phyloP scores from a whole-genome alignment of 2,888 invertebrate genomes.

The Ypsolopha sequella region DNA sequence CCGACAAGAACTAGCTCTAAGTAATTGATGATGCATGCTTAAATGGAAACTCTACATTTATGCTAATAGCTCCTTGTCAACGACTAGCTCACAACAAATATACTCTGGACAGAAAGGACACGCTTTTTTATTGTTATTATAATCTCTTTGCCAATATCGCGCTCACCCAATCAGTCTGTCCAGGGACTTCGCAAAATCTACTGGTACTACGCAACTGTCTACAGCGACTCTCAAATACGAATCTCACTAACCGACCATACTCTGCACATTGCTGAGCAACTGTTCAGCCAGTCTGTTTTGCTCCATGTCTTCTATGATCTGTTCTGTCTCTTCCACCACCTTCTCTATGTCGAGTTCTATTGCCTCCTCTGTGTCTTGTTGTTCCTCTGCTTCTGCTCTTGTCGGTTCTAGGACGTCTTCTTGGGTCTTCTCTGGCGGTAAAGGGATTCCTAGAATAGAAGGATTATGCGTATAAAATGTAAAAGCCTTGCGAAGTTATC shows the following conservation, averaged over 20 bases:
- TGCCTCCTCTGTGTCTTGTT: conserved; percentile 17
- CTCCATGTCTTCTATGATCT: conserved; percentile 29
- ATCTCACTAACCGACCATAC: conserved; percentile 52
- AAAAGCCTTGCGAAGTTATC: too few species aligned
- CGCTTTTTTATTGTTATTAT: too few species aligned
- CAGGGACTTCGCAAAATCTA: too few species aligned
- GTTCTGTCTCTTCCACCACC: conserved; percentile 8
- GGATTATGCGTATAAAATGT: neutral
- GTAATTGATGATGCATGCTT: too few species aligned
- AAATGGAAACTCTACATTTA: too few species aligned
- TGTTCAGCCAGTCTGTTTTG: conserved; percentile 37
- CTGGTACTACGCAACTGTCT: too few species aligned
- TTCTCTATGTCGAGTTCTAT: conserved; percentile 8
- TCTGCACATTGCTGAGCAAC: conserved; percentile 39
- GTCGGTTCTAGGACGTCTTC: neutral
- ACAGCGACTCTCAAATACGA: neutral
- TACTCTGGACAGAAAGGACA: too few species aligned
- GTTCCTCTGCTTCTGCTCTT: conserved; percentile 12
- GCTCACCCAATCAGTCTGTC: too few species aligned
- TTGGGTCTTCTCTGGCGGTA: conserved; percentile 21
- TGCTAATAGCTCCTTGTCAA: too few species aligned
- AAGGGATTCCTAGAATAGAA: conserved; percentile 27
- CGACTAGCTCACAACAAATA: too few species aligned
- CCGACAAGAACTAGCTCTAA: too few species aligned
- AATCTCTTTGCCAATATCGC: too few species aligned